Evolutionary conservation across 2,113 vertebrate species (phyloP).

Genomic region (Romanogobio albipinnatus): DNA sequence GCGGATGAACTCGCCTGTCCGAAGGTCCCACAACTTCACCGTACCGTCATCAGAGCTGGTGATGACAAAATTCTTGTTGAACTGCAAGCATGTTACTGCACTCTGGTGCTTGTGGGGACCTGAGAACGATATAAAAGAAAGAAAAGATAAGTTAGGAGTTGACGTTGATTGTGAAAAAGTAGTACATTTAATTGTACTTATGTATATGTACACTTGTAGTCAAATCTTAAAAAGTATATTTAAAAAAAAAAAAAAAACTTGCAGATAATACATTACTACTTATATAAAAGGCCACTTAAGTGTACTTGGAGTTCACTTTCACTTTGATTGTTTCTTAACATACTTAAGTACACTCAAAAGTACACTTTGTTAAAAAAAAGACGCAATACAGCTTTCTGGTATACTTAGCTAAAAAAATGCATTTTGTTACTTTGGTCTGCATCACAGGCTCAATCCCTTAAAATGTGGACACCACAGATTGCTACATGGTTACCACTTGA

Average conservation of each 20-base stretch:
- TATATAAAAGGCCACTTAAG: neutral
- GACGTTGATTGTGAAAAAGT: neutral
- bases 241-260: neutral
- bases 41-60: conserved; percentile 99
- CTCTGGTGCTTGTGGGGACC: conserved; percentile 99
- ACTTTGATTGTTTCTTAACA: too few species aligned
- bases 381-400: too few species aligned
- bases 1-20: conserved; percentile 99
- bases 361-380: too few species aligned
- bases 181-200: neutral
- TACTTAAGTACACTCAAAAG: too few species aligned
- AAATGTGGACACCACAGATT: too few species aligned
- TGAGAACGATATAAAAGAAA: conserved; percentile 62
- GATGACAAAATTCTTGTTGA: conserved; percentile 99
- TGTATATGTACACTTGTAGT: neutral
- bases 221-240: neutral
- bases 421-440: too few species aligned
- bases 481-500: neutral
- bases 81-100: conserved; percentile 99
- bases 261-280: neutral
- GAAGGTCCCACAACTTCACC: conserved; percentile 99
- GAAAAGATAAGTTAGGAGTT: neutral
- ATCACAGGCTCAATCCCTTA: too few species aligned
- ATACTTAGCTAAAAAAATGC: too few species aligned
- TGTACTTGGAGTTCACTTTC: too few species aligned